phyloP scores from a whole-genome alignment of 2,797 vertebrate genomes.

The Tauraco hartlaubi region DNA sequence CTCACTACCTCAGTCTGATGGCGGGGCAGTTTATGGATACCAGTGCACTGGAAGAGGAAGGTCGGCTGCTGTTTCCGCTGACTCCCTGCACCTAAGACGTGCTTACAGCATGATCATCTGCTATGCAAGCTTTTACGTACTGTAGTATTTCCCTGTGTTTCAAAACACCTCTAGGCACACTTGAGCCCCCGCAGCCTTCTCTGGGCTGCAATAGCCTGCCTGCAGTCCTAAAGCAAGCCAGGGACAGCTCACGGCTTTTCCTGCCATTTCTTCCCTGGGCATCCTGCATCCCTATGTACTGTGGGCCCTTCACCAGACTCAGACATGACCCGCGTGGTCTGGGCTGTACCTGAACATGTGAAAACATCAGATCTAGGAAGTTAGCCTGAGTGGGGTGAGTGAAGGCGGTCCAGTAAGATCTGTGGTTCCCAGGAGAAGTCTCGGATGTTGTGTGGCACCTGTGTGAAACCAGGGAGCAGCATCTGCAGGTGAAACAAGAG shows the following conservation, averaged over 20 bases:
- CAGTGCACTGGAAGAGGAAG: background rate
- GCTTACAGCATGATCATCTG: fast-evolving
- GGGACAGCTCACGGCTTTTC: background rate
- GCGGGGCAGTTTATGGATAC: background rate
- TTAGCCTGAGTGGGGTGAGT: background rate
- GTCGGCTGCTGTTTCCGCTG: fast-evolving
- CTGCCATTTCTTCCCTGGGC: background rate
- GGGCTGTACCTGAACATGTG: background rate
- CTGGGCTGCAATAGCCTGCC: background rate
- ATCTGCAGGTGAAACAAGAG: background rate
- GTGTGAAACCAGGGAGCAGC: background rate
- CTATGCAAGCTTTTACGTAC: fast-evolving
- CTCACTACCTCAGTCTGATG: background rate
- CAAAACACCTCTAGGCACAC: background rate
- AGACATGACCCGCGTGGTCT: fast-evolving
- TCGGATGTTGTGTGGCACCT: background rate
- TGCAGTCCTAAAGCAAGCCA: fast-evolving
- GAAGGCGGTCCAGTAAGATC: background rate
- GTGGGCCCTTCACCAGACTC: fast-evolving
- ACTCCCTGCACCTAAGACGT: background rate
- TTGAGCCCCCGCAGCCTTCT: background rate
- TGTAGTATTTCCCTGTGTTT: background rate
- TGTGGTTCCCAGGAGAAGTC: background rate
- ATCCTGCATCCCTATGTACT: background rate
- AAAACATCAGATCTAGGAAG: background rate